Conservation (phyloP, 2,888 invertebrate genomes). For the Lasioglossum oenotherae region DNA sequence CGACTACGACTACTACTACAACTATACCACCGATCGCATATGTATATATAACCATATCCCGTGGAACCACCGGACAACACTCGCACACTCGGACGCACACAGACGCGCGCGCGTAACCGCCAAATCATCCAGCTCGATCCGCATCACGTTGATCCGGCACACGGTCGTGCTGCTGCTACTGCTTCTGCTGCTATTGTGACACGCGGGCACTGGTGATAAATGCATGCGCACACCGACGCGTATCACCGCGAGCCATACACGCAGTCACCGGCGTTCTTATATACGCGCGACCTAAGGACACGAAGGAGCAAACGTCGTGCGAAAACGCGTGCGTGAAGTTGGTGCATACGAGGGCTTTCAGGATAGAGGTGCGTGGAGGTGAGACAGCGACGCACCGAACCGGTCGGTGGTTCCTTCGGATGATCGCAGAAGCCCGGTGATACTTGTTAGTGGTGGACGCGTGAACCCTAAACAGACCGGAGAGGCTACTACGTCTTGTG, state of each 20-base stretch:
- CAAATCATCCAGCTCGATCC: constrained; percentile 48
- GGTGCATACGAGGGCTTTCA: constrained; percentile 45
- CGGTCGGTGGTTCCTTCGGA: constrained; percentile 22
- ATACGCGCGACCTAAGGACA: constrained; percentile 60
- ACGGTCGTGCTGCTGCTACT: constrained; percentile 34
- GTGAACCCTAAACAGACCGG: constrained; percentile 26
- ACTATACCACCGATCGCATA: constrained; percentile 30
- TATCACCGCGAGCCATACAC: constrained; percentile 46
- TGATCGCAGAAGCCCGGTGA: constrained; percentile 51
- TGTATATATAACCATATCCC: constrained; percentile 40
- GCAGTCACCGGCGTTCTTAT: constrained; percentile 52
- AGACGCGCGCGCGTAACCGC: constrained; percentile 24
- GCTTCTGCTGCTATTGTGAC: constrained; percentile 32
- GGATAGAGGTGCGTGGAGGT: constrained; percentile 32
- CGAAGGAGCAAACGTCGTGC: constrained; percentile 56
- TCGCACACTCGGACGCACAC: constrained; percentile 30
- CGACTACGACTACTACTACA: not conserved
- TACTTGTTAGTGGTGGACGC: constrained; percentile 46
- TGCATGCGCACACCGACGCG: constrained; percentile 56
- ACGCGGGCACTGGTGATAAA: constrained; percentile 60
- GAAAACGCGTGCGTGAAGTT: constrained; percentile 59
- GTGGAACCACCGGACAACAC: not conserved
- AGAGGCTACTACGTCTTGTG: constrained; percentile 10
- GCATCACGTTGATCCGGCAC: constrained; percentile 36
- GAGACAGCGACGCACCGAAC: constrained; percentile 8